These are phyloP conservation scores for Torymus auratus DNA, from an alignment of 2,888 invertebrate genomes.

Conservation along the genomic window DNA sequence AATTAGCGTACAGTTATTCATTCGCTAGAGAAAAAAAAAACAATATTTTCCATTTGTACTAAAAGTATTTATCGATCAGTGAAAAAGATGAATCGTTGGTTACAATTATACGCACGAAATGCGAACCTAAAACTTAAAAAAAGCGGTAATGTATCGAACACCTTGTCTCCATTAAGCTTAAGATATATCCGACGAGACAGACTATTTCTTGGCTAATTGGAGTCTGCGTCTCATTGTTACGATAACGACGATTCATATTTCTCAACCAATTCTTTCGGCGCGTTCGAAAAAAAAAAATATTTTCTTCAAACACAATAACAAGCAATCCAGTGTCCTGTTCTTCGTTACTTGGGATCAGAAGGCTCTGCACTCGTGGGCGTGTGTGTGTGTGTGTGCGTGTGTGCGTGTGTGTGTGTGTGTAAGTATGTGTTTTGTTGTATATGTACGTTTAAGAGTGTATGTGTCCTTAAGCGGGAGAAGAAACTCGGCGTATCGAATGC, in stretches of 20 bases:
- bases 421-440: too few species aligned
- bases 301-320: slow-evolving; percentile 57
- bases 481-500: slow-evolving; percentile 52
- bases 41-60: slow-evolving; percentile 55
- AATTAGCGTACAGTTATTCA: slow-evolving; percentile 51
- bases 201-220: slow-evolving; percentile 55
- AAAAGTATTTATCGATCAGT: slow-evolving; percentile 57
- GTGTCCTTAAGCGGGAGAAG: slow-evolving; percentile 43
- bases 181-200: slow-evolving; percentile 56
- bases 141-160: slow-evolving; percentile 60
- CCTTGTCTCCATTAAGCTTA: slow-evolving; percentile 60
- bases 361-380: slow-evolving; percentile 10
- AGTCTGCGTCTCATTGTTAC: slow-evolving; percentile 58
- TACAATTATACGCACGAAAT: slow-evolving; percentile 53
- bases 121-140: slow-evolving; percentile 58
- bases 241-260: slow-evolving; percentile 60
- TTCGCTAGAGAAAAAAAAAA: slow-evolving; percentile 53
- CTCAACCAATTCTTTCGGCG: slow-evolving; percentile 59
- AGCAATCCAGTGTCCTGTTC: slow-evolving; percentile 55
- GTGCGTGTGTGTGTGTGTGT: too few species aligned
- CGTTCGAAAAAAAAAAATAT: slow-evolving; percentile 43
- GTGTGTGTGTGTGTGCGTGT: too few species aligned
- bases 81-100: slow-evolving; percentile 61
- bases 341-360: slow-evolving; percentile 38
- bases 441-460: too few species aligned